phyloP scores from a whole-genome alignment of 2,797 vertebrate species.

The Alauda arvensis region DNA sequence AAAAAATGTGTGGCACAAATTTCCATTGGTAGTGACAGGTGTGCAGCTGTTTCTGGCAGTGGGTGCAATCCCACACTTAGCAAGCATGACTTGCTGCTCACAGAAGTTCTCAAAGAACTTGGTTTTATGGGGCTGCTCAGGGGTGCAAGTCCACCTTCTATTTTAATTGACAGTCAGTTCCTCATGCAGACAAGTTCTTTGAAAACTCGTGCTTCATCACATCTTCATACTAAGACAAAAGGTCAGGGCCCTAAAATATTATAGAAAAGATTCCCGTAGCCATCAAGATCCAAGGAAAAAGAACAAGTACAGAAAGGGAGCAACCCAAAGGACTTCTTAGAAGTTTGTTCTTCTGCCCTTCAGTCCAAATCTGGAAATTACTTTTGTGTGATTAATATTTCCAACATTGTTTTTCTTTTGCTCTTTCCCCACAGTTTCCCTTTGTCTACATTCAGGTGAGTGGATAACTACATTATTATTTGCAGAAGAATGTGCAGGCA shows the following conservation, averaged over 20 bases:
- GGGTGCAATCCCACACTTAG: background rate
- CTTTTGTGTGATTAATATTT: background rate
- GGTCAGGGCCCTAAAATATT: background rate
- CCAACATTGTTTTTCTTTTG: conserved; percentile 2
- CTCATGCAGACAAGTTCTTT: background rate
- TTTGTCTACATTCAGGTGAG: conserved; percentile 41
- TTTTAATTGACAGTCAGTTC: background rate
- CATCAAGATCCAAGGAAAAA: background rate
- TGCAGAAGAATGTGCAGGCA: background rate
- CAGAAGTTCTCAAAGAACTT: background rate
- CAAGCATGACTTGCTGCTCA: background rate
- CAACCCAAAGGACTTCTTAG: background rate
- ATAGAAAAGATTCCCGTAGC: background rate
- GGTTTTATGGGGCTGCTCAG: background rate
- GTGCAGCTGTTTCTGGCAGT: background rate
- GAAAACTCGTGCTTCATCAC: background rate
- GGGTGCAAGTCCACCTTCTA: background rate
- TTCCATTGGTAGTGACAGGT: background rate
- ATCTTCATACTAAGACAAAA: background rate
- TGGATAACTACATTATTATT: background rate
- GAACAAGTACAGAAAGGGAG: background rate
- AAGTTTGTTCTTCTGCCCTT: background rate
- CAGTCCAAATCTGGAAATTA: background rate
- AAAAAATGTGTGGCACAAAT: background rate
- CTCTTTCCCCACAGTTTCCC: conserved; percentile 47